Percentiles rank a stretch among this genome's conserved stretches.
These are phyloP conservation scores for Tyrannus savana DNA, from an alignment of 2,113 vertebrate genomes.

Conservation along the genomic window DNA sequence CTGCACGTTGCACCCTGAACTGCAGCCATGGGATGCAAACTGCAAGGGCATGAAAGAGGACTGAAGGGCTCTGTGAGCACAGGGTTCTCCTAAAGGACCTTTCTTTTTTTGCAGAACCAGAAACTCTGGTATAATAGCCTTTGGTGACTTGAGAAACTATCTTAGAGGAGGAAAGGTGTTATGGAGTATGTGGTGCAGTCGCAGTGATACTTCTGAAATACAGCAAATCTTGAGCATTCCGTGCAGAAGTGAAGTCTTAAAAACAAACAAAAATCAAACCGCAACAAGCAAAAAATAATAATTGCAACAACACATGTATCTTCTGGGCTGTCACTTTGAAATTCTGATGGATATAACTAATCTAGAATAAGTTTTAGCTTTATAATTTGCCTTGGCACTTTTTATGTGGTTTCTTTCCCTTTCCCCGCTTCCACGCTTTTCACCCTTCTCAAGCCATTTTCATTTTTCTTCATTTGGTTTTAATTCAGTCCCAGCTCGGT, in stretches of 20 bases:
- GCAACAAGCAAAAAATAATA: neutral
- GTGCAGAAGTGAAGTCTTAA: neutral
- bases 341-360: neutral
- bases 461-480: neutral
- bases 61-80: neutral
- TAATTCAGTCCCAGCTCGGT: neutral
- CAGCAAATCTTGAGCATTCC: neutral
- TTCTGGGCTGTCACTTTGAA: neutral
- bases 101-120: neutral
- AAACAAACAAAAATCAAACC: neutral
- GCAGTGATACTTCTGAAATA: neutral
- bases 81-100: neutral
- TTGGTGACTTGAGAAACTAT: neutral
- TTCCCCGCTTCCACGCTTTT: neutral
- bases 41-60: fast-evolving
- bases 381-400: neutral
- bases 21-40: neutral
- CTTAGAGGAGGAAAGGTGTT: neutral
- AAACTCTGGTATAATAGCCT: neutral
- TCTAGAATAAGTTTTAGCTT: neutral
- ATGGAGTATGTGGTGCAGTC: neutral
- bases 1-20: fast-evolving
- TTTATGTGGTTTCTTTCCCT: neutral
- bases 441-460: neutral
- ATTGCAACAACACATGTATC: neutral